Evolutionary conservation across 2,113 vertebrate species (phyloP), one percentile per base, ranked within the genome.

Genomic region (Chamaea fasciata): DNA sequence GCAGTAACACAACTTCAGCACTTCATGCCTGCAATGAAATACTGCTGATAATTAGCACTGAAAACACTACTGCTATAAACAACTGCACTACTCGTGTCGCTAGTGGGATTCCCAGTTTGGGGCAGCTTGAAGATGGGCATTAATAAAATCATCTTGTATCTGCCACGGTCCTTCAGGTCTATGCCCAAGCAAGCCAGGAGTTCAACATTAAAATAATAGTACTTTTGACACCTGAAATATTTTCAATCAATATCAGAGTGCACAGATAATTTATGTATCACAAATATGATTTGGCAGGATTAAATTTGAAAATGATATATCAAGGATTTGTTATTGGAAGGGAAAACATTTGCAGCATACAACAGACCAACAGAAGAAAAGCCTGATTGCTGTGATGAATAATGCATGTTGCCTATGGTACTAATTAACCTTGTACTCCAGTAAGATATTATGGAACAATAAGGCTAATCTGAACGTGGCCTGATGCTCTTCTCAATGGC

Each of bases 351-450:
- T 91, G 78, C 68, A 62, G 76, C 74, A 30, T 67, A 94, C 96
- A 95, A 95, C 96, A 94, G 84, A 86, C 63, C 80, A 89, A 68
- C 39, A 97, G 94, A 97, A 97, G 93, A 93, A 97, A 97, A 94
- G 76, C 69, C 83, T 96, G 96, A 97, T 91, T 97, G 94, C 92
- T 87, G 65, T 57, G 50, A 97, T 98, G 97, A 98, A 98, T 98
- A 98, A 98, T 98, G 95, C 85, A 97, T 97, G 80, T 89, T 42
- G 92, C 97, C 96, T 94, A 96, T 95, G 85, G 97, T 97, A 91
- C 95, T 98, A 97, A 98, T 98, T 98, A 98, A 98, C 98, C 97
- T 98, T 96, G 93, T 92, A 95, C 90, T 96, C 94, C 76, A 90
- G 78, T 60, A 97, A 95, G 96, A 96, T 96, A 97, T 73, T 93